A percentile compares a stretch with the other conserved stretches of the same genome.
phyloP scores from a whole-genome alignment of 2,797 vertebrate genomes.

The Sebastes jordani region DNA sequence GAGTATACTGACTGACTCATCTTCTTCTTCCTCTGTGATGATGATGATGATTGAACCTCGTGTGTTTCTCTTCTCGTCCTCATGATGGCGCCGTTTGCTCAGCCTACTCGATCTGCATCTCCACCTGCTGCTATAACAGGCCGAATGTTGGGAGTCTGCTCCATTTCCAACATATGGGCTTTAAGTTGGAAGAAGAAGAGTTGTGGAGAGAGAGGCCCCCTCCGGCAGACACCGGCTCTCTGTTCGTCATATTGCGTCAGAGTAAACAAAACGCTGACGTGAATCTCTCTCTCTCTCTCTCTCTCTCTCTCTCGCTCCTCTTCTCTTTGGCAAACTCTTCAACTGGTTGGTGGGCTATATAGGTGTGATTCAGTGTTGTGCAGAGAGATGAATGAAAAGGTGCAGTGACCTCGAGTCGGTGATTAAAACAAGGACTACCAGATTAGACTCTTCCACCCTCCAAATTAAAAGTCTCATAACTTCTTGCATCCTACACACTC shows the following conservation, averaged over 20 bases:
- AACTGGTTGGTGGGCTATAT: constrained; percentile 33
- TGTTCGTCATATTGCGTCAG: constrained; percentile 81
- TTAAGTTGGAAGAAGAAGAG: constrained; percentile 48
- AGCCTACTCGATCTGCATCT: constrained; percentile 3
- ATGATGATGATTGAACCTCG: not conserved
- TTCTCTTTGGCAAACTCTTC: constrained; percentile 29
- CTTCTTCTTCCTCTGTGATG: not conserved
- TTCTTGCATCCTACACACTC: not conserved
- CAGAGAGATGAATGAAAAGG: not conserved
- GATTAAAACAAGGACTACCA: not conserved
- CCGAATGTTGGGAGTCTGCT: constrained; percentile 26
- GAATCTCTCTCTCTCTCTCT: not conserved
- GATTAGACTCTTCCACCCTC: not conserved
- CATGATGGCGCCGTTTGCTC: constrained; percentile 77
- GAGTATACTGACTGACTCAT: not conserved
- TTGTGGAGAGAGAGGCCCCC: not conserved
- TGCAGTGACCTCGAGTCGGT: constrained; percentile 4
- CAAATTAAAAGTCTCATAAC: constrained; percentile 26
- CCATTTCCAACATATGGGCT: constrained; percentile 25
- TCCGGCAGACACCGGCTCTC: constrained; percentile 41
- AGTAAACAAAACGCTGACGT: constrained; percentile 70
- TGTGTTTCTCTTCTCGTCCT: constrained; percentile 42
- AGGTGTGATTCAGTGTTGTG: constrained; percentile 48
- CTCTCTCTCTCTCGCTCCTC: constrained; percentile 23
- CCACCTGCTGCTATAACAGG: not conserved